phyloP scores from a whole-genome alignment of 2,888 invertebrate species.

The Xylota sylvarum region DNA sequence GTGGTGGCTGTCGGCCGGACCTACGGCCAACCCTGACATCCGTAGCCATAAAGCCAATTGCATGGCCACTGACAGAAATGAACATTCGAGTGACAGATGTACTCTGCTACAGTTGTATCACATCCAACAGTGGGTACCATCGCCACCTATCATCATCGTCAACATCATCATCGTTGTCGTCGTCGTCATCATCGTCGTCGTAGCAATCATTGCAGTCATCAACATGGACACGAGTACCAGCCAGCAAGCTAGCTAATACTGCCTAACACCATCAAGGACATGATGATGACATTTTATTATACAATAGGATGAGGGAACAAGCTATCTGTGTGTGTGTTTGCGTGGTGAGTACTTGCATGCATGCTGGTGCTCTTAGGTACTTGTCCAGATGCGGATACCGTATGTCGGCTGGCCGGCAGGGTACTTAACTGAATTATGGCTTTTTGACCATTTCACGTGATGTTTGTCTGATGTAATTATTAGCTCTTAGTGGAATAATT shows the following conservation, averaged over 20 bases:
- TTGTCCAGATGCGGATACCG: slow-evolving; percentile 41
- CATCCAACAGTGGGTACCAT: slow-evolving; percentile 65
- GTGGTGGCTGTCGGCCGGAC: slow-evolving; percentile 27
- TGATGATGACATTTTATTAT: slow-evolving; percentile 75
- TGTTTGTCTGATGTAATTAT: slow-evolving; percentile 79
- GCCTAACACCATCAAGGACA: slow-evolving; percentile 74
- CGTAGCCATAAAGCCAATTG: slow-evolving; percentile 74
- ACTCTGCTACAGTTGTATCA: slow-evolving; percentile 72
- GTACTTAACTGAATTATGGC: slow-evolving; percentile 78
- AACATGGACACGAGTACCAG: slow-evolving; percentile 41
- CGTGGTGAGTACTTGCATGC: slow-evolving; percentile 17
- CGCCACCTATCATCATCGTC: slow-evolving; percentile 64
- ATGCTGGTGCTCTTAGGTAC: slow-evolving; percentile 25
- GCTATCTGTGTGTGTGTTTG: slow-evolving; percentile 15
- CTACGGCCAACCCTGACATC: slow-evolving; percentile 53
- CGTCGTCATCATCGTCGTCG: slow-evolving; percentile 16
- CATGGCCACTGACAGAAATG: slow-evolving; percentile 76
- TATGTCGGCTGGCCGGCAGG: slow-evolving; percentile 51
- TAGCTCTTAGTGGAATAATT: slow-evolving; percentile 75
- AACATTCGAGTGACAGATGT: slow-evolving; percentile 77
- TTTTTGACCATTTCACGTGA: slow-evolving; percentile 79
- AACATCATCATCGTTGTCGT: slow-evolving; percentile 42
- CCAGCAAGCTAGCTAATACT: slow-evolving; percentile 71
- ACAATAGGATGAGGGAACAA: slow-evolving; percentile 39
- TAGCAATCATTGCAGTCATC: slow-evolving; percentile 52